These are phyloP conservation scores for Drosophila paramelanica DNA, from an alignment of 2,888 invertebrate species.

Conservation along the genomic window DNA sequence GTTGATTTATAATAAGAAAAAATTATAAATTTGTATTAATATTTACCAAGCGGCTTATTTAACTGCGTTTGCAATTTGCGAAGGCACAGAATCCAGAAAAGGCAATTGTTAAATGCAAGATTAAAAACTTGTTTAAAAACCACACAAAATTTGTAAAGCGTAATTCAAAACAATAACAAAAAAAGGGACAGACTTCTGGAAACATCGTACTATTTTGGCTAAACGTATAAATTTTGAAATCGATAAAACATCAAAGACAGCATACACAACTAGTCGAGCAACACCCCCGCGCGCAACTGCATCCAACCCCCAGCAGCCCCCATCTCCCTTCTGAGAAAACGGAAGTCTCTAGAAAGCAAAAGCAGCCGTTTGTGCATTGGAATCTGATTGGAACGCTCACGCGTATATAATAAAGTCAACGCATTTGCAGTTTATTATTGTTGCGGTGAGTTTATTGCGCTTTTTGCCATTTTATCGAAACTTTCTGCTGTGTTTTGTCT, in stretches of 20 bases:
- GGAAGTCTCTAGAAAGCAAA: slow-evolving; percentile 31
- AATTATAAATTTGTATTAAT: not conserved
- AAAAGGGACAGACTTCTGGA: slow-evolving; percentile 2
- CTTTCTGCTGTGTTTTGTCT: slow-evolving; percentile 45
- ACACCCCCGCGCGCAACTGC: slow-evolving; percentile 35
- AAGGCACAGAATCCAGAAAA: not conserved
- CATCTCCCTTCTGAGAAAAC: not conserved
- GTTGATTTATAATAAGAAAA: slow-evolving; percentile 2
- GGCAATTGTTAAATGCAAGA: not conserved
- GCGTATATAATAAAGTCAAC: slow-evolving; percentile 30
- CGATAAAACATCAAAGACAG: slow-evolving; percentile 30
- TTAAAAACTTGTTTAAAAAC: not conserved
- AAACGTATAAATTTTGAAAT: slow-evolving; percentile 32
- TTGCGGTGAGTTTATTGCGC: slow-evolving; percentile 57
- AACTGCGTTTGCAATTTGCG: not conserved
- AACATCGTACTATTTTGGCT: slow-evolving; percentile 22
- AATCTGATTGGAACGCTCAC: slow-evolving; percentile 46
- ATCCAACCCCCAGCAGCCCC: slow-evolving; percentile 13
- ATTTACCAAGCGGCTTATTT: not conserved
- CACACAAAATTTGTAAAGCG: slow-evolving; percentile 6
- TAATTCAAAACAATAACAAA: slow-evolving; percentile 1
- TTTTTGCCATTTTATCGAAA: slow-evolving; percentile 33
- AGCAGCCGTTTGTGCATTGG: slow-evolving; percentile 42
- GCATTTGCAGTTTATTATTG: slow-evolving; percentile 40
- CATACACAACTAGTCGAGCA: slow-evolving; percentile 4